Evolutionary conservation across 2,888 invertebrate genomes (phyloP), one percentile per base, ranked within the genome.

Genomic region (Crioceris asparagi): DNA sequence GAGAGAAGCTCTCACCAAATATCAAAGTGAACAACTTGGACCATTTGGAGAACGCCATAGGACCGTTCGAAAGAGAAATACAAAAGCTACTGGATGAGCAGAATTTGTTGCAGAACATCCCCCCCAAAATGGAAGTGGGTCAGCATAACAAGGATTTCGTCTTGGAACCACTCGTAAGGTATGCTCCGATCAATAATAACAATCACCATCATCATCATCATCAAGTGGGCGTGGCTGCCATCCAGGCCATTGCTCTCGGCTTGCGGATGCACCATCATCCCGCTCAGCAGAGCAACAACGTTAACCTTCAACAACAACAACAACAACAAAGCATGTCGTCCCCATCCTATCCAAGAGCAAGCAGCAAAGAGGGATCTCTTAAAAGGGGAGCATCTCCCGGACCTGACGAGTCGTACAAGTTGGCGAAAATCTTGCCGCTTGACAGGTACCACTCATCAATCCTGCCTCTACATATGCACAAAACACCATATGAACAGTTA

Each of bases 51-150:
- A 57, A 59, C 39, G 43, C 54, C n/a, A 76, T 75, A 10, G 61
- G 59, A 36, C 83, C 83, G 15, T 84, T 84, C 58, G 84, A 84
- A 66, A 72, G 81, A 54, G 83, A 84, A 61, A 79, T 85, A 50
- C 82, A 83, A 62, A 77, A 83, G 61, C 70, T 84, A 50, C 68
- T 83, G 46, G 83, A 82, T 52, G 82, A 83, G 55, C 78, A 78
- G 59, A 75, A 74, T 61, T 60, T 76, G 40, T 66, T 75, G 40
- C 75, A 75, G 55, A 72, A 70, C 53, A 73, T 71, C 52, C 71
- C 75, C 33, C 70, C 72, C 17, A 76, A 75, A 58, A 62, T 69
- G 34, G 77, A 77, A 48, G 61, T 74, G 41, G 73, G 71, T 49
- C 74, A 76, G 48, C 66, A 74, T 52, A 74, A 72, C 55, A 69